Evolutionary conservation across 1,140 invertebrate species (phyloP).

Genomic region (Aphelinus atriplicis): DNA sequence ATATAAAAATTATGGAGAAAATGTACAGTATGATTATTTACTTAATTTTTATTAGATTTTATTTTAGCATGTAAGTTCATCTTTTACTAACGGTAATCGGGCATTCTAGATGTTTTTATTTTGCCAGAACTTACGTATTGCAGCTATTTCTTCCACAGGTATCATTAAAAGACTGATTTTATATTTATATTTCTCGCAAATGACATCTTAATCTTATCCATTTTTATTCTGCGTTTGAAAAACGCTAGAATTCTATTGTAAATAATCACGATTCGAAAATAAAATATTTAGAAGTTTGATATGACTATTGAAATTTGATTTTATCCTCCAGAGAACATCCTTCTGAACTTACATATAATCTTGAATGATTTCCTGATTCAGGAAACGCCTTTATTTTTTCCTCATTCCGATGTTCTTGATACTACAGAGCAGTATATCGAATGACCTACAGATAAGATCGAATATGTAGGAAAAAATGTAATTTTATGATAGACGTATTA

Average conservation of each 20-base stretch:
- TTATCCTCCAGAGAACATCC: too few relatives aligned
- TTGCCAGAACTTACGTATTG: neutral
- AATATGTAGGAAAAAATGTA: too few relatives aligned
- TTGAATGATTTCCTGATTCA: too few relatives aligned
- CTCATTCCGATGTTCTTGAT: too few relatives aligned
- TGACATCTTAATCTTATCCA: neutral
- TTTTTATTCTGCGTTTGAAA: conserved; percentile 5
- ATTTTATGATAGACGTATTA: too few relatives aligned
- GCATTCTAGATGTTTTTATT: conserved; percentile 6
- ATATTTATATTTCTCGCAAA: conserved; percentile 18
- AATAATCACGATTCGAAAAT: conserved; percentile 40
- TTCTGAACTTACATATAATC: too few relatives aligned
- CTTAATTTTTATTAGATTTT: neutral
- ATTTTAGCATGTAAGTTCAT: neutral
- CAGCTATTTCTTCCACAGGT: conserved; percentile 6
- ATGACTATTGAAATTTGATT: too few relatives aligned
- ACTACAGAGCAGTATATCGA: too few relatives aligned
- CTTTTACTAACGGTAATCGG: conserved; percentile 1
- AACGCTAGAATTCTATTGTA: conserved; percentile 34
- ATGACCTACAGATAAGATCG: too few relatives aligned
- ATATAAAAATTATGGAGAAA: conserved; percentile 12
- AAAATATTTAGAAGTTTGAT: conserved; percentile 17
- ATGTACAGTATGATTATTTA: conserved; percentile 24
- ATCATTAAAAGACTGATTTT: conserved; percentile 31
- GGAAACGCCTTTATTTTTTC: too few relatives aligned